phyloP scores from a whole-genome alignment of 2,113 vertebrate genomes.

The Oryzias curvinotus region DNA sequence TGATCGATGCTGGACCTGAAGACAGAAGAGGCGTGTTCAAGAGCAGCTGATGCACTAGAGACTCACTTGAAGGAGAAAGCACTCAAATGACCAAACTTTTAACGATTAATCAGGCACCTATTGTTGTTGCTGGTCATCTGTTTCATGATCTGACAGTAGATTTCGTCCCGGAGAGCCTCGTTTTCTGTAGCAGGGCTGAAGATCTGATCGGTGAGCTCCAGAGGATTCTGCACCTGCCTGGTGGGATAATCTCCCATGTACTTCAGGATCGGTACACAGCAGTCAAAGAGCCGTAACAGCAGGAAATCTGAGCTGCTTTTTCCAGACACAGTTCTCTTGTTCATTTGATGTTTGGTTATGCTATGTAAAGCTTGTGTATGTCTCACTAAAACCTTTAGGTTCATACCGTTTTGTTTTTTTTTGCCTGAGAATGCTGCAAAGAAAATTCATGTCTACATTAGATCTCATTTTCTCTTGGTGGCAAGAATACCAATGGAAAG shows the following conservation, averaged over 20 bases:
- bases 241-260: slow-evolving; percentile 98
- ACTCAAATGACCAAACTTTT: neutral
- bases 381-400: too few relatives aligned
- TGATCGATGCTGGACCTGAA: slow-evolving; percentile 86
- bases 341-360: neutral
- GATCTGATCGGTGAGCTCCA: slow-evolving; percentile 92
- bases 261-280: slow-evolving; percentile 86
- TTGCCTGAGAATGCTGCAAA: too few relatives aligned
- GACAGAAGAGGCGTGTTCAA: neutral
- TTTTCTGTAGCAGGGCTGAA: slow-evolving; percentile 83
- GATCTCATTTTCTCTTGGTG: too few relatives aligned
- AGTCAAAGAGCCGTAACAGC: slow-evolving; percentile 47
- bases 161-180: slow-evolving; percentile 84
- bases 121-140: slow-evolving; percentile 90
- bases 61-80: neutral
- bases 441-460: too few relatives aligned
- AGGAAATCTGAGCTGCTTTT: neutral
- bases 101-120: slow-evolving; percentile 71
- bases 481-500: too few relatives aligned
- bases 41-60: neutral
- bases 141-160: slow-evolving; percentile 97
- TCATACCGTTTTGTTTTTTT: too few relatives aligned
- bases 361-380: too few relatives aligned
- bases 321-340: neutral
- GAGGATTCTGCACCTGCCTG: slow-evolving; percentile 78